Percentiles rank a stretch among this genome's conserved stretches.
Evolutionary conservation across 2,797 vertebrate species (phyloP).

Genomic region (Paedocypris micromegethes): DNA sequence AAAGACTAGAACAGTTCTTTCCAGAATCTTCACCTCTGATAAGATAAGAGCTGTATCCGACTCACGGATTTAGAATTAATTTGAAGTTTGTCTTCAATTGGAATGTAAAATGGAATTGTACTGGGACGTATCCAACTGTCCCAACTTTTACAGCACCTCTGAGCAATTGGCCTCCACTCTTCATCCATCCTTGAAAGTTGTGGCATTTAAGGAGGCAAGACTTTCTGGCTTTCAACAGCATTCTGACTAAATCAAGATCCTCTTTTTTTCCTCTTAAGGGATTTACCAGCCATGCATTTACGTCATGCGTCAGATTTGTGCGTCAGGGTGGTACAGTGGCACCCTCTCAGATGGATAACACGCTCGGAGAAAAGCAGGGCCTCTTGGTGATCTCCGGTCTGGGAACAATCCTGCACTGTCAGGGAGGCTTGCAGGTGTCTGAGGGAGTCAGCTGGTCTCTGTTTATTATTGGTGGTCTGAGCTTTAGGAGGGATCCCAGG

Average conservation of each 20-base stretch:
- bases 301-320: constrained; percentile 36
- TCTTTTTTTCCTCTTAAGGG: constrained; percentile 28
- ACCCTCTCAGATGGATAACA: constrained; percentile 29
- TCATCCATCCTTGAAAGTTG: constrained; percentile 8
- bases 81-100: no score
- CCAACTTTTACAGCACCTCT: no score
- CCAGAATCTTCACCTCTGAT: no score
- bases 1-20: no score
- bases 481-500: constrained; percentile 71
- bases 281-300: constrained; percentile 45
- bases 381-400: constrained; percentile 43
- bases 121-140: no score
- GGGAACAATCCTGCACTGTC: constrained; percentile 80
- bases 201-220: constrained; percentile 25
- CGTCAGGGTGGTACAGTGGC: constrained; percentile 25
- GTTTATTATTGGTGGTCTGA: constrained; percentile 79
- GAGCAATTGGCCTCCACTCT: not conserved
- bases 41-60: no score
- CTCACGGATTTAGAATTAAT: no score
- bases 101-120: no score
- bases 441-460: constrained; percentile 76
- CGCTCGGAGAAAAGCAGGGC: constrained; percentile 37
- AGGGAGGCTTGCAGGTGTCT: constrained; percentile 78
- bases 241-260: constrained; percentile 6
- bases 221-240: constrained; percentile 27